Evolutionary conservation across 2,888 invertebrate genomes (phyloP).

Genomic region (Andrena haemorrhoa): DNA sequence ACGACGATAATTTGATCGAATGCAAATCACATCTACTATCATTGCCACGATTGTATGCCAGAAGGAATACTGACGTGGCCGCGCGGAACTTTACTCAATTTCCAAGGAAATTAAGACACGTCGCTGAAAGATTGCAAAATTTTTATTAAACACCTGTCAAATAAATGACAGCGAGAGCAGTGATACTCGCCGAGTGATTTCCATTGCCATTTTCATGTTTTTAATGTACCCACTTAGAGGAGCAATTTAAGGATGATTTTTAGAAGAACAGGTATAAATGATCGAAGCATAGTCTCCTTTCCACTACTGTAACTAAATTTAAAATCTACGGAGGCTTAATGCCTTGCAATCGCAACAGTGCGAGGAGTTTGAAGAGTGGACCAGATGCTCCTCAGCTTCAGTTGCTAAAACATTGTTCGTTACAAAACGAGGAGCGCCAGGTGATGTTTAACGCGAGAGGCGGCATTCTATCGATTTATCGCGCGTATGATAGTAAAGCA

Average conservation of each 20-base stretch:
- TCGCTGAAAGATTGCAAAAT: neutral
- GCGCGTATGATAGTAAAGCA: slow-evolving; percentile 60
- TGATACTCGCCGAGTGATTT: too few relatives aligned
- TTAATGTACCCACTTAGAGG: neutral
- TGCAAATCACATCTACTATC: neutral
- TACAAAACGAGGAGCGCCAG: neutral
- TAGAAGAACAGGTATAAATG: too few relatives aligned
- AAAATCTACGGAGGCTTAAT: neutral
- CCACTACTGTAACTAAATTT: neutral
- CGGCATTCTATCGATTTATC: slow-evolving; percentile 59
- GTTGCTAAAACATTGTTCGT: neutral
- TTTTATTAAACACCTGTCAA: too few relatives aligned
- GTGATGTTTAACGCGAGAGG: slow-evolving; percentile 12
- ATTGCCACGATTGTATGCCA: neutral
- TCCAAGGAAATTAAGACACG: neutral
- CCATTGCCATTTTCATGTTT: too few relatives aligned
- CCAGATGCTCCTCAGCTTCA: neutral
- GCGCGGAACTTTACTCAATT: neutral
- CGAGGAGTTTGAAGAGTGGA: neutral
- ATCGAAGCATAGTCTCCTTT: neutral
- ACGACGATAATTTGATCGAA: slow-evolving; percentile 26
- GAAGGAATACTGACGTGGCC: neutral
- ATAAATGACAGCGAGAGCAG: too few relatives aligned
- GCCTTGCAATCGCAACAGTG: too few relatives aligned
- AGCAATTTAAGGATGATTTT: neutral